phyloP scores from a whole-genome alignment of 2,113 vertebrate genomes.

The Promerops cafer region DNA sequence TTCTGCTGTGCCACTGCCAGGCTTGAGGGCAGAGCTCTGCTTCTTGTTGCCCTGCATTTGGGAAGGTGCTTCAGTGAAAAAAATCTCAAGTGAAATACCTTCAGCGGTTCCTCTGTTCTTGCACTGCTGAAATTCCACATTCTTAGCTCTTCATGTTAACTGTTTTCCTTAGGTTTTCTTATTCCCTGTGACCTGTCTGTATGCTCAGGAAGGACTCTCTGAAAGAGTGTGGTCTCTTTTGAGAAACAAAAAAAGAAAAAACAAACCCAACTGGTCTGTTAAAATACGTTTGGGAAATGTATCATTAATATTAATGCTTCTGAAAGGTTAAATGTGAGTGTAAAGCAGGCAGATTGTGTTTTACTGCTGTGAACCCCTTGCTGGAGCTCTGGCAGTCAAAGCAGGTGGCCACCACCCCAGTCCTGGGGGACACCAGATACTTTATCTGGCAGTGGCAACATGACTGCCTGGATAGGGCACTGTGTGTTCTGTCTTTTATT shows the following conservation, averaged over 20 bases:
- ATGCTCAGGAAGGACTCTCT: background rate
- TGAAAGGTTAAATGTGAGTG: background rate
- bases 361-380: background rate
- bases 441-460: fast-evolving
- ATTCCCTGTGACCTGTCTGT: background rate
- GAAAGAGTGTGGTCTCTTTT: background rate
- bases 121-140: background rate
- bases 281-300: background rate
- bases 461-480: fast-evolving
- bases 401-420: background rate
- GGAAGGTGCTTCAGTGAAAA: background rate
- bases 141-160: background rate
- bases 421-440: background rate
- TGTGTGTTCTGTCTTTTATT: background rate
- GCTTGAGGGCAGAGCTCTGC: background rate
- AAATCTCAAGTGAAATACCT: background rate
- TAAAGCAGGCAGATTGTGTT: background rate
- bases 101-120: background rate
- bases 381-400: background rate
- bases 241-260: background rate
- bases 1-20: fast-evolving
- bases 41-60: background rate
- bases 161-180: background rate
- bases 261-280: background rate
- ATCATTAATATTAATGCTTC: background rate